These are phyloP conservation scores for Pangasius sanitwongsei DNA, from an alignment of 2,797 vertebrate species.

Conservation along the genomic window DNA sequence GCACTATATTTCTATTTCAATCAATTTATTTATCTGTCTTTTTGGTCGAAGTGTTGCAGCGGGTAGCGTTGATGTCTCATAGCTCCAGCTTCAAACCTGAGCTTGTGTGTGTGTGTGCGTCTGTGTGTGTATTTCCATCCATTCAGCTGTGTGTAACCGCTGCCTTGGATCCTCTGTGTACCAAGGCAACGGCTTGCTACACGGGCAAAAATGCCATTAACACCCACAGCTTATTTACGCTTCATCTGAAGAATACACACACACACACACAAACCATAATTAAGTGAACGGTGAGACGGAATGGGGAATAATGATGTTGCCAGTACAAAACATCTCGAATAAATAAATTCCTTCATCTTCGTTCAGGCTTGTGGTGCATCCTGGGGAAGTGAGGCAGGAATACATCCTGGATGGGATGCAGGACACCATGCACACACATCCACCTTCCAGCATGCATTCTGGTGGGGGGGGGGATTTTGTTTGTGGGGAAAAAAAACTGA, in stretches of 20 bases:
- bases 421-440: not conserved
- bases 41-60: not conserved
- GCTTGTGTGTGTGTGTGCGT: constrained; percentile 23
- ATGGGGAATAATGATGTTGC: constrained; percentile 16
- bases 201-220: constrained; percentile 43
- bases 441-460: not conserved
- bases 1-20: not conserved
- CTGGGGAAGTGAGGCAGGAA: not conserved
- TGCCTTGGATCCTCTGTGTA: constrained; percentile 12
- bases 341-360: constrained; percentile 7
- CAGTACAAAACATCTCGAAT: constrained; percentile 13
- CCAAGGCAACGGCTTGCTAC: constrained; percentile 26
- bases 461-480: not conserved
- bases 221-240: constrained; percentile 35
- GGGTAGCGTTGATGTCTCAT: no score
- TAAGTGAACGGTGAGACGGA: constrained; percentile 9
- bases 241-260: constrained; percentile 34
- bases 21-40: not conserved
- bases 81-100: not conserved
- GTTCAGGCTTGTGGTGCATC: not conserved
- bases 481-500: not conserved
- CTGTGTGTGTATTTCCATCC: constrained; percentile 23
- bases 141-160: constrained; percentile 23
- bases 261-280: constrained; percentile 22
- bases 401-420: not conserved